phyloP scores from a whole-genome alignment of 2,888 invertebrate genomes.

The Drosophila emarginata region DNA sequence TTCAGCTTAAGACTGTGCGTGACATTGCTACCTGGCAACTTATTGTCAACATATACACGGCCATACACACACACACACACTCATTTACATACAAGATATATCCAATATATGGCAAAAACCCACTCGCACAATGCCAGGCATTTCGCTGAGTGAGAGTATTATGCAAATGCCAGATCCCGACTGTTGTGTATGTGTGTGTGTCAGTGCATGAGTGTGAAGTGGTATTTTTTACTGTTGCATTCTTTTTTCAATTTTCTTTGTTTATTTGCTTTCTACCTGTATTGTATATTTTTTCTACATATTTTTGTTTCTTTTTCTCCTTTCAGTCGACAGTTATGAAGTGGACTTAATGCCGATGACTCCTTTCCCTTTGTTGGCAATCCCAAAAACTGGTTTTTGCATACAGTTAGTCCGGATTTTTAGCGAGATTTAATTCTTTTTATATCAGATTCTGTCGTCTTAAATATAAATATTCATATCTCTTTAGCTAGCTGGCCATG shows the following conservation, averaged over 20 bases:
- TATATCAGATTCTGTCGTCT: too few relatives aligned
- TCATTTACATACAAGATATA: background rate
- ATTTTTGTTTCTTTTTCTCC: conserved; percentile 21
- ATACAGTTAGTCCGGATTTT: conserved; percentile 25
- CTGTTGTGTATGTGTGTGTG: background rate
- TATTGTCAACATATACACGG: conserved; percentile 43
- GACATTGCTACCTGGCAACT: conserved; percentile 45
- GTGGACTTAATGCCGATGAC: conserved; percentile 52
- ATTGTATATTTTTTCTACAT: conserved; percentile 19
- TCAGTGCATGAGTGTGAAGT: conserved; percentile 5
- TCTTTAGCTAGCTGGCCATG: background rate
- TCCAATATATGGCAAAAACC: conserved; percentile 9
- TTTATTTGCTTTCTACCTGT: conserved; percentile 25
- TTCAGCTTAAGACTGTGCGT: conserved; percentile 39
- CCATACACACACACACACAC: background rate
- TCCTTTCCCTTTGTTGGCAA: conserved; percentile 16
- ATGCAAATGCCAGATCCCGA: conserved; percentile 44
- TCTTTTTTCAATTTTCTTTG: conserved; percentile 18
- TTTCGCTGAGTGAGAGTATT: conserved; percentile 42
- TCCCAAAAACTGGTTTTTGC: conserved; percentile 46
- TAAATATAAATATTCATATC: too few relatives aligned
- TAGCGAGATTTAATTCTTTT: background rate
- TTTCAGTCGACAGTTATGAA: conserved; percentile 47
- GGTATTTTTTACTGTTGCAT: background rate
- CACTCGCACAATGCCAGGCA: conserved; percentile 3